Evolutionary conservation across 2,888 invertebrate species (phyloP).

Genomic region (Meteorus colon): DNA sequence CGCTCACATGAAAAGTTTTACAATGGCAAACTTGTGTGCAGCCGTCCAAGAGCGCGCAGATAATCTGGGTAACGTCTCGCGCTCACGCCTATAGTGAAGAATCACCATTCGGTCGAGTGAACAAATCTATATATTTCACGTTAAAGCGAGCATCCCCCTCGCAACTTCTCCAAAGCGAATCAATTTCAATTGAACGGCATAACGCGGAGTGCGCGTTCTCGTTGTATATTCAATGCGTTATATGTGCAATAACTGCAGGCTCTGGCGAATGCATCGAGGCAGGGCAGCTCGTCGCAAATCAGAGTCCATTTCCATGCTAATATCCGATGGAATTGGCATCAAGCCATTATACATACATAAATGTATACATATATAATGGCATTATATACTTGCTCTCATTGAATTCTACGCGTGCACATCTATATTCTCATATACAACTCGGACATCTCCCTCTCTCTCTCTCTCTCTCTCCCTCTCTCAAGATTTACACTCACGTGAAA

Average conservation of each 20-base stretch:
- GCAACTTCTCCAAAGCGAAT: conserved; percentile 14
- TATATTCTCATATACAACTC: too few species aligned
- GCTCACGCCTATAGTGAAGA: conserved; percentile 41
- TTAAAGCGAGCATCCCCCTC: conserved; percentile 30
- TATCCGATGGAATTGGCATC: conserved; percentile 68
- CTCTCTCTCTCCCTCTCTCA: too few species aligned
- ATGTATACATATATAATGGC: neutral
- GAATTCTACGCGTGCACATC: neutral
- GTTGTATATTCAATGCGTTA: conserved; percentile 1
- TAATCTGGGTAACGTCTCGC: conserved; percentile 28
- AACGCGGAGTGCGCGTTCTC: neutral
- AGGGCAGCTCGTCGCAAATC: conserved; percentile 61
- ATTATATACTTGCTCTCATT: neutral
- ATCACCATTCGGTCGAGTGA: conserved; percentile 29
- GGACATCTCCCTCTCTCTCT: too few species aligned
- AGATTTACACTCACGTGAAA: too few species aligned
- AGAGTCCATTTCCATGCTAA: conserved; percentile 69
- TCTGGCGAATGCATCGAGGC: conserved; percentile 19
- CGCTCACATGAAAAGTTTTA: neutral
- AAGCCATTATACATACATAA: conserved; percentile 55
- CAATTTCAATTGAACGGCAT: conserved; percentile 39
- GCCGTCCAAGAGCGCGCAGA: conserved; percentile 5
- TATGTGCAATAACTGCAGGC: conserved; percentile 30
- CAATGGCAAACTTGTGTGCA: conserved; percentile 14
- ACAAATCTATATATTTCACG: conserved; percentile 36